Evolutionary conservation across 2,113 vertebrate species (phyloP).

Genomic region (Mustela lutreola): DNA sequence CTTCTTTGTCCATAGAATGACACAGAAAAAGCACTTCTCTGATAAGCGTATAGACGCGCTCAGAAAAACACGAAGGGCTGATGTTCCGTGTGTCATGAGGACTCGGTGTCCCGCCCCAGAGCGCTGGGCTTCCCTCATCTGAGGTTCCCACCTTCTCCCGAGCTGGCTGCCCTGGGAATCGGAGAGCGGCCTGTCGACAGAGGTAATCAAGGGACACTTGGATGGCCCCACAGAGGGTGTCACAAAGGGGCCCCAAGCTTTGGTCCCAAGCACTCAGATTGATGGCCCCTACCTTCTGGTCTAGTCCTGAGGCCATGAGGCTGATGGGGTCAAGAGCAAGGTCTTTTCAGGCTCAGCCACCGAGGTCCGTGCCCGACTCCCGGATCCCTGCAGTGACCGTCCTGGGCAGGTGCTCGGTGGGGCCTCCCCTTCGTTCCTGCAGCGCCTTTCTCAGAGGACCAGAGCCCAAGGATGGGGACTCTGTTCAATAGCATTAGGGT

Average conservation of each 20-base stretch:
- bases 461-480: too few species aligned
- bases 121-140: accelerated
- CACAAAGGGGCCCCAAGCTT: background rate
- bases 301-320: background rate
- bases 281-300: background rate
- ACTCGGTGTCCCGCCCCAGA: too few species aligned
- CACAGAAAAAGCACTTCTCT: background rate
- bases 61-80: accelerated
- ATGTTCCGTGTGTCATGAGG: accelerated
- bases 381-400: background rate
- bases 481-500: accelerated
- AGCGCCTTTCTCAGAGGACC: accelerated
- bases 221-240: background rate
- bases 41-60: accelerated
- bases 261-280: background rate
- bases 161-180: background rate
- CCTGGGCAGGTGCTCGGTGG: too few species aligned
- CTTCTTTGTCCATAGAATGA: background rate
- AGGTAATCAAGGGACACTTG: background rate
- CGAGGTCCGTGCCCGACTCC: accelerated
- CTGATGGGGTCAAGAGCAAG: too few species aligned
- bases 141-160: accelerated
- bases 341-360: accelerated
- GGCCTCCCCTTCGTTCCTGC: too few species aligned
- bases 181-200: accelerated